phyloP scores from a whole-genome alignment of 2,888 invertebrate genomes.

The Harpalus rufipes region DNA sequence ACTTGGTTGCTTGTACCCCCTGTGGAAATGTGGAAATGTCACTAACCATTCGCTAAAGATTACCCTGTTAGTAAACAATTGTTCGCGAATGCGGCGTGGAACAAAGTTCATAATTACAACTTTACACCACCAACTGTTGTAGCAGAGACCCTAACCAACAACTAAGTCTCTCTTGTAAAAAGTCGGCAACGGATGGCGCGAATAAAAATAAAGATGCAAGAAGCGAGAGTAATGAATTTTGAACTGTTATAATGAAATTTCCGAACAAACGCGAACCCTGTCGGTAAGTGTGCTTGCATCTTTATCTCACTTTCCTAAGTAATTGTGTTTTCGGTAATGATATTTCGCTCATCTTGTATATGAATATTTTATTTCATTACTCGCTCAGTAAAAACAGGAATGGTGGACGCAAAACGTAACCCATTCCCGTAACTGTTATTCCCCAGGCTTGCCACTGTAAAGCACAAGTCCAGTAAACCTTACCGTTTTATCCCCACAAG shows the following conservation, averaged over 20 bases:
- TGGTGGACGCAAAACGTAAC: slow-evolving; percentile 15
- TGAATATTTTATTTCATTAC: slow-evolving; percentile 64
- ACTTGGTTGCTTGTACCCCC: too few species aligned
- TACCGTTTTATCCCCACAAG: too few species aligned
- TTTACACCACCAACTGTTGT: not conserved
- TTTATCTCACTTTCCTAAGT: slow-evolving; percentile 56
- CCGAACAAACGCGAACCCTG: slow-evolving; percentile 21
- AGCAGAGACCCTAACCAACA: not conserved
- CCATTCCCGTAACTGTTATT: slow-evolving; percentile 23
- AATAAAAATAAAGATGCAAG: slow-evolving; percentile 46
- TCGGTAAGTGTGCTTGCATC: slow-evolving; percentile 50
- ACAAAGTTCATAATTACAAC: too few species aligned
- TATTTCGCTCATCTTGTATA: slow-evolving; percentile 56
- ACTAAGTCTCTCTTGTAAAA: slow-evolving; percentile 23
- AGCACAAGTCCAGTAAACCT: too few species aligned
- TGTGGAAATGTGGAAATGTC: too few species aligned
- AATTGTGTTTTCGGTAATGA: slow-evolving; percentile 62
- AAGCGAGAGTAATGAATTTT: slow-evolving; percentile 53
- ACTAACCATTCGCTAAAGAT: too few species aligned
- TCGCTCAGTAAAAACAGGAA: slow-evolving; percentile 42
- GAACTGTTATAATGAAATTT: slow-evolving; percentile 58
- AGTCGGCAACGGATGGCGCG: not conserved
- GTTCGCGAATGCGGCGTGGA: too few species aligned
- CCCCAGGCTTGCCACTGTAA: too few species aligned
- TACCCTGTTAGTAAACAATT: too few species aligned